phyloP scores from a whole-genome alignment of 2,113 vertebrate species.

The Phalacrocorax pelagicus region DNA sequence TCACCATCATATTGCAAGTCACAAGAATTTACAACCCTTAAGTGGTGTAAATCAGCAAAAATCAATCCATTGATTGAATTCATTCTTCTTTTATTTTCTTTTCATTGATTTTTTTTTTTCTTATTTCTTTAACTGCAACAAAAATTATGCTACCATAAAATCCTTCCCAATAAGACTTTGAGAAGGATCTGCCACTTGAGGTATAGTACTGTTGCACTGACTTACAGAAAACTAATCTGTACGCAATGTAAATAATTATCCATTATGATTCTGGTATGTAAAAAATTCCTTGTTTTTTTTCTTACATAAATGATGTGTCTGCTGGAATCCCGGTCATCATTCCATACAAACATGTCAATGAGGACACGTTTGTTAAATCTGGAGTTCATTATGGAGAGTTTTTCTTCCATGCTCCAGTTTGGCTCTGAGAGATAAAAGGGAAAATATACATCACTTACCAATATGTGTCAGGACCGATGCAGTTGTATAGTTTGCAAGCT shows the following conservation, averaged over 20 bases:
- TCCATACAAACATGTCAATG: constrained; percentile 93
- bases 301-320: constrained; percentile 91
- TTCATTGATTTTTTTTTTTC: not conserved
- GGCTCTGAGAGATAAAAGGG: constrained; percentile 72
- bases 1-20: not conserved
- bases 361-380: constrained; percentile 89
- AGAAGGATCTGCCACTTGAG: not conserved
- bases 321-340: constrained; percentile 89
- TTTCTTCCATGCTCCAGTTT: constrained; percentile 88
- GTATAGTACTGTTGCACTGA: not conserved
- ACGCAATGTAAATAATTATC: not conserved
- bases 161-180: not conserved
- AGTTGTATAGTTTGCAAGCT: not conserved
- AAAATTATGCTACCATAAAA: not conserved
- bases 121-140: not conserved
- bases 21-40: not conserved
- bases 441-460: not conserved
- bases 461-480: not conserved
- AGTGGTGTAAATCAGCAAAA: not conserved
- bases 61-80: not conserved
- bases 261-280: not conserved
- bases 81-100: too few relatives aligned
- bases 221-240: not conserved
- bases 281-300: not conserved
- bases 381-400: constrained; percentile 83